Conservation (phyloP, 2,113 vertebrate genomes). For the Esox niger region DNA sequence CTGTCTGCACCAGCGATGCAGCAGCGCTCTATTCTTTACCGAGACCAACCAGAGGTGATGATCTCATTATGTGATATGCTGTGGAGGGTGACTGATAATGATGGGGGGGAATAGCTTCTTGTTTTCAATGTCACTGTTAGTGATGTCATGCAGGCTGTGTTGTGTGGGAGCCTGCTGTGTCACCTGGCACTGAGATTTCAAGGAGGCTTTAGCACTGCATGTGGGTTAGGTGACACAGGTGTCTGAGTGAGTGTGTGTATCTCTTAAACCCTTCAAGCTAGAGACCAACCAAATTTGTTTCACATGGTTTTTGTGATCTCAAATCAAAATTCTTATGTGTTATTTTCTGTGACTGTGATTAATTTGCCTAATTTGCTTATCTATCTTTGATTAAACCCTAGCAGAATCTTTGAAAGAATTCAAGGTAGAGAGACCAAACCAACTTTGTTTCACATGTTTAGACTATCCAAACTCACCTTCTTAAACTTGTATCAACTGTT, state of each 20-base stretch:
- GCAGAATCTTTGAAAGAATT: too few relatives aligned
- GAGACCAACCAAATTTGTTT: too few relatives aligned
- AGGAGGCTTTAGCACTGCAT: not conserved
- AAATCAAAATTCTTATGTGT: too few relatives aligned
- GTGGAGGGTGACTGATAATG: constrained; percentile 6
- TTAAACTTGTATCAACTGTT: too few relatives aligned
- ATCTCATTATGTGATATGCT: constrained; percentile 14
- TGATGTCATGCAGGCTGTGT: not conserved
- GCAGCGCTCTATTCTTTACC: not conserved
- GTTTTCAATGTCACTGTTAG: constrained; percentile 19
- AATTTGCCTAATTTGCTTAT: too few relatives aligned
- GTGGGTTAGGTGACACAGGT: not conserved
- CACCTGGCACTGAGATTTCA: constrained; percentile 1
- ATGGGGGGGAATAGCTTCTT: not conserved
- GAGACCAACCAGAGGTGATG: not conserved
- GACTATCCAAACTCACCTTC: too few relatives aligned
- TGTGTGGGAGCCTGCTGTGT: not conserved
- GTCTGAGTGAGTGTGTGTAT: constrained; percentile 10
- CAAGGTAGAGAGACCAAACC: too few relatives aligned
- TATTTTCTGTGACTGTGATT: too few relatives aligned
- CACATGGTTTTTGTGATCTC: too few relatives aligned
- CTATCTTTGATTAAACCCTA: too few relatives aligned
- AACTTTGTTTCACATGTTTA: too few relatives aligned
- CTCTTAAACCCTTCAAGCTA: too few relatives aligned
- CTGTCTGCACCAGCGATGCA: not conserved